Conservation (phyloP, 2,113 vertebrate genomes). For the Sprattus sprattus region DNA sequence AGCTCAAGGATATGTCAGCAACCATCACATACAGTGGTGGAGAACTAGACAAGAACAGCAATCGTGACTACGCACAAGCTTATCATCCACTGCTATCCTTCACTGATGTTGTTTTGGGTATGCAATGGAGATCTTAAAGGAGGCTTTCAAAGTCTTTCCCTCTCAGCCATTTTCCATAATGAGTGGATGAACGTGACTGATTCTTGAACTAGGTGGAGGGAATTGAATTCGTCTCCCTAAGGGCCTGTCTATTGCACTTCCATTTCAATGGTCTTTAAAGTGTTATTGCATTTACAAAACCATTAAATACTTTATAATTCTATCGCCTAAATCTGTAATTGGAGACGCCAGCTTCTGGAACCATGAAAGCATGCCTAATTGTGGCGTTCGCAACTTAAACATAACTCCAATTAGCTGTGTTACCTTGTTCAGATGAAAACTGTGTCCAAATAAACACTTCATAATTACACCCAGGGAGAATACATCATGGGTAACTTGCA, state of each 20-base stretch:
- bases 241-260: constrained; percentile 3
- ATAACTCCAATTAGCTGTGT: constrained; percentile 69
- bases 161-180: background rate
- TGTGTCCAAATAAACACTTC: constrained; percentile 71
- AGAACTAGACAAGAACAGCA: no score
- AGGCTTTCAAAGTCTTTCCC: background rate
- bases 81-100: background rate
- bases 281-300: constrained; percentile 59
- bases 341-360: constrained; percentile 49
- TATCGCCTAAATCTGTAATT: constrained; percentile 63
- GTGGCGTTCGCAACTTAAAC: constrained; percentile 57
- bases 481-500: constrained; percentile 64
- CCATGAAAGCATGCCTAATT: constrained; percentile 58
- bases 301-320: constrained; percentile 59
- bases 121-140: background rate
- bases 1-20: background rate
- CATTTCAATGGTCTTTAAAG: constrained; percentile 40
- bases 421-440: constrained; percentile 68
- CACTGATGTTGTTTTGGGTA: background rate
- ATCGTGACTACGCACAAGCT: background rate
- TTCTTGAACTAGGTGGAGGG: constrained; percentile 32
- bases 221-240: constrained; percentile 45
- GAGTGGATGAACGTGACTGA: constrained; percentile 22
- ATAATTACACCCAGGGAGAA: constrained; percentile 69
- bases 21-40: background rate